phyloP scores from a whole-genome alignment of 2,797 vertebrate species.

The Pterois miles region DNA sequence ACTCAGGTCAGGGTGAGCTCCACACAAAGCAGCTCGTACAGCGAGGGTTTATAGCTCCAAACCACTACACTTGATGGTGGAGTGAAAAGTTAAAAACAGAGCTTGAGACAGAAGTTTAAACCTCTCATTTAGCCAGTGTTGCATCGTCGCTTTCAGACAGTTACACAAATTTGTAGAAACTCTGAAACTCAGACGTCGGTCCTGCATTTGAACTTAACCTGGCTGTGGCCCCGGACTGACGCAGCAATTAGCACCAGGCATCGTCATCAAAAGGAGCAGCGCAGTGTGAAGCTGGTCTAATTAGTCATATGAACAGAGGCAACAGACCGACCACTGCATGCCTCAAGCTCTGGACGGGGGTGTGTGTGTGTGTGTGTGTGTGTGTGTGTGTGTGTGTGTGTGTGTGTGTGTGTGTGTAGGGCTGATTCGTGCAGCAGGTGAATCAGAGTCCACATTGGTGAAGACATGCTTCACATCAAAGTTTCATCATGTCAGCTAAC shows the following conservation, averaged over 20 bases:
- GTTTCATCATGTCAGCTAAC: conserved; percentile 36
- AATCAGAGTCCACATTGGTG: conserved; percentile 51
- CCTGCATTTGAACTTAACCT: conserved; percentile 94
- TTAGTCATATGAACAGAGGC: conserved; percentile 98
- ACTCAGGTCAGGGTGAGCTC: no score
- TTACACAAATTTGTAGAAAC: accelerated
- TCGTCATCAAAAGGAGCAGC: conserved; percentile 94
- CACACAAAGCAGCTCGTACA: no score
- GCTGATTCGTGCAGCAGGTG: conserved; percentile 54
- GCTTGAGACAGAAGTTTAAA: no score
- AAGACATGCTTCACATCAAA: conserved; percentile 69
- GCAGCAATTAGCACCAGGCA: conserved; percentile 92
- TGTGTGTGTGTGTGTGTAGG: conserved; percentile 30
- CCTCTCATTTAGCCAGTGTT: no score
- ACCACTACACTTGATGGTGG: no score
- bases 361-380: conserved; percentile 39
- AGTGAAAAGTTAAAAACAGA: background rate
- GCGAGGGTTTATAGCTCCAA: no score
- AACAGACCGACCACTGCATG: conserved; percentile 85
- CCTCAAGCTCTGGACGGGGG: conserved; percentile 70
- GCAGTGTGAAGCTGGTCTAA: conserved; percentile 95
- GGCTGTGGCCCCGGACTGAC: conserved; percentile 83
- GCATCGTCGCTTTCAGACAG: no score
- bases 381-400: conserved; percentile 40
- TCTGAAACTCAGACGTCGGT: conserved; percentile 28